phyloP scores from a whole-genome alignment of 2,113 vertebrate genomes.

The Leptodactylus fuscus region DNA sequence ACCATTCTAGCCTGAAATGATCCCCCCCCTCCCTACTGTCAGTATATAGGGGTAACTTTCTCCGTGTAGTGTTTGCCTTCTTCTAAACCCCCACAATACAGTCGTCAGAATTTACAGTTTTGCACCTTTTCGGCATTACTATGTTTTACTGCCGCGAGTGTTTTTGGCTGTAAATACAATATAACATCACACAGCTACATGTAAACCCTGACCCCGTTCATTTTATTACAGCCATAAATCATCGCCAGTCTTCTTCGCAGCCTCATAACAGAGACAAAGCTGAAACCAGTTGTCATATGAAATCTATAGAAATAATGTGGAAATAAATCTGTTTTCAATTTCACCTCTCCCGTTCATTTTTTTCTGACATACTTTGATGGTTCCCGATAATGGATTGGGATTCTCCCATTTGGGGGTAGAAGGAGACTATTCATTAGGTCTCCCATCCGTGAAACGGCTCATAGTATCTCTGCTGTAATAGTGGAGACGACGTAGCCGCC shows the following conservation, averaged over 20 bases:
- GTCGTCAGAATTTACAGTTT: too few relatives aligned
- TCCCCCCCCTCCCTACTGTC: too few relatives aligned
- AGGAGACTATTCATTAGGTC: neutral
- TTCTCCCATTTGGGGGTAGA: neutral
- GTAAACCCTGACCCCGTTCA: neutral
- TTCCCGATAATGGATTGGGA: neutral
- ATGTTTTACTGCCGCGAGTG: too few relatives aligned
- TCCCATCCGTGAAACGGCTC: neutral
- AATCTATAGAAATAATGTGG: neutral
- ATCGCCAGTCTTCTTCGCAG: neutral
- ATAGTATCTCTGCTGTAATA: too few relatives aligned
- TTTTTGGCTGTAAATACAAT: neutral
- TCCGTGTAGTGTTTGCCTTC: too few relatives aligned
- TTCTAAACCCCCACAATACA: too few relatives aligned
- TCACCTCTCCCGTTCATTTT: neutral
- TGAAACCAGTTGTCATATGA: neutral
- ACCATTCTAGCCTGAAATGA: too few relatives aligned
- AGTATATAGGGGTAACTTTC: too few relatives aligned
- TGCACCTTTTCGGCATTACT: neutral
- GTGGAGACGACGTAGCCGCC: too few relatives aligned
- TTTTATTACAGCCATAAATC: neutral
- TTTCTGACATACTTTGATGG: neutral
- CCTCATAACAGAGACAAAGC: neutral
- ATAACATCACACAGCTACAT: neutral
- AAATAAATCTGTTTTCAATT: neutral